phyloP scores from a whole-genome alignment of 64 coral and sea anemone species.

The Stylophora pistillata region DNA sequence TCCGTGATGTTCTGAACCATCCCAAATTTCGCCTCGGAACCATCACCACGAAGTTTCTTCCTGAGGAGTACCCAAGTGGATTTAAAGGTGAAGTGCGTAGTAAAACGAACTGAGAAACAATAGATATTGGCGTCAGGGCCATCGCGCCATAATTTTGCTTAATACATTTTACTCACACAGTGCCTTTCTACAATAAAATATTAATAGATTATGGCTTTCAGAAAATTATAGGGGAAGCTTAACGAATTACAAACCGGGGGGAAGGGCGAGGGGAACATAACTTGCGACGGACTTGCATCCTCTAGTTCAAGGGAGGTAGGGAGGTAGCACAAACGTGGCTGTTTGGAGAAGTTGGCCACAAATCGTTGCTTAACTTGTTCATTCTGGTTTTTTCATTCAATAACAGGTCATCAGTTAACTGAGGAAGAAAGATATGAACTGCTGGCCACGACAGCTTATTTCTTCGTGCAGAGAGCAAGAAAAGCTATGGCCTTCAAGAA shows the following conservation, averaged over 20 bases:
- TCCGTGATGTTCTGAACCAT: constrained; percentile 93
- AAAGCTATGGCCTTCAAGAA: constrained; percentile 76
- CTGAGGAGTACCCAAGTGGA: constrained; percentile 76
- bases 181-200: too few species aligned
- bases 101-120: neutral
- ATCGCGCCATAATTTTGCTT: too few species aligned
- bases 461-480: constrained; percentile 77
- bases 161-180: too few species aligned
- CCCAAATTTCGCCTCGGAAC: constrained; percentile 80
- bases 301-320: too few species aligned
- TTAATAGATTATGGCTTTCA: too few species aligned
- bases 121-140: neutral
- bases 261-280: too few species aligned
- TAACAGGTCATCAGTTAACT: constrained; percentile 77
- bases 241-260: too few species aligned
- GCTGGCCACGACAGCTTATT: constrained; percentile 66
- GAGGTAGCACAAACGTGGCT: too few species aligned
- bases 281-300: too few species aligned
- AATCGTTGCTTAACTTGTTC: neutral
- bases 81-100: constrained; percentile 78
- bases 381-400: neutral
- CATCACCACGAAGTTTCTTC: constrained; percentile 93
- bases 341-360: too few species aligned
- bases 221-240: too few species aligned
- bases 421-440: constrained; percentile 82